Percentiles rank a stretch among this genome's conserved stretches.
Evolutionary conservation across 2,113 vertebrate species (phyloP).

Genomic region (Lagenorhynchus albirostris): DNA sequence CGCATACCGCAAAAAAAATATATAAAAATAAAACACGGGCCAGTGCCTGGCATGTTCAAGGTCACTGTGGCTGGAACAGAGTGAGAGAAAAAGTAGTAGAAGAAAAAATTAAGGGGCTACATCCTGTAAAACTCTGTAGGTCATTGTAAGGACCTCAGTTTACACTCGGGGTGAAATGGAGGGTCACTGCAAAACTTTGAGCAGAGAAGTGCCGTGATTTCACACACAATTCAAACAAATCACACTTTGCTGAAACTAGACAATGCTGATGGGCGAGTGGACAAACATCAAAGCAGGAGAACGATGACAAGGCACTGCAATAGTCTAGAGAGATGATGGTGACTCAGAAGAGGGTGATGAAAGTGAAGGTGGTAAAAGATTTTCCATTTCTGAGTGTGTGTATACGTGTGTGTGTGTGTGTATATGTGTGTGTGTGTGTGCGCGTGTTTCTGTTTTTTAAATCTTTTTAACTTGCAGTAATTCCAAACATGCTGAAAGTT

Average conservation of each 20-base stretch:
- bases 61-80: not conserved
- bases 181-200: not conserved
- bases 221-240: not conserved
- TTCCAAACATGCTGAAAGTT: not conserved
- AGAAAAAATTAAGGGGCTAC: not conserved
- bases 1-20: accelerated
- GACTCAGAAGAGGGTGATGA: not conserved
- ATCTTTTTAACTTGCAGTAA: not conserved
- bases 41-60: not conserved
- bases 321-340: not conserved
- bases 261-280: not conserved
- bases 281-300: not conserved
- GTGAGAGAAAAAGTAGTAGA: not conserved
- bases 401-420: too few relatives aligned
- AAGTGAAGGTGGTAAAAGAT: not conserved
- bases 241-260: not conserved
- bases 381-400: not conserved
- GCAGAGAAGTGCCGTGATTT: not conserved
- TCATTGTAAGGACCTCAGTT: not conserved
- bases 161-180: not conserved
- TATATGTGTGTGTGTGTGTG: too few relatives aligned
- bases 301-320: not conserved
- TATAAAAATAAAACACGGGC: too few relatives aligned
- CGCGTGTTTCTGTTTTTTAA: not conserved
- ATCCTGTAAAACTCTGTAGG: not conserved